Evolutionary conservation across 2,888 invertebrate genomes (phyloP).

Genomic region (Drosophila affinis): DNA sequence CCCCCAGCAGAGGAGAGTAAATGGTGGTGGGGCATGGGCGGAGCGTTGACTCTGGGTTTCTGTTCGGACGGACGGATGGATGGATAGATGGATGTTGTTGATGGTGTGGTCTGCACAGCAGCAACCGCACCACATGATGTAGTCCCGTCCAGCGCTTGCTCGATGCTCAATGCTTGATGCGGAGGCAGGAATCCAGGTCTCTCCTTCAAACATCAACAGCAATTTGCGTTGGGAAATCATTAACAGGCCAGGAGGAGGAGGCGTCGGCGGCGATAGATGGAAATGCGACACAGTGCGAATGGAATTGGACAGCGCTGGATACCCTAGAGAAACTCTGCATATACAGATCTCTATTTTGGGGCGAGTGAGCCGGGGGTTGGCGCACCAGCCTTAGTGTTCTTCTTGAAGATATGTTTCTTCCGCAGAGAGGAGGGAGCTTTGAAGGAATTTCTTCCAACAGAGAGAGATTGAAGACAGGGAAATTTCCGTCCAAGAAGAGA

Average conservation of each 20-base stretch:
- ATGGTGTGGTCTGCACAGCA: not conserved
- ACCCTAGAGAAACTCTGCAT: not conserved
- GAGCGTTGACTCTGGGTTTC: slow-evolving; percentile 21
- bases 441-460: too few relatives aligned
- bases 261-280: not conserved
- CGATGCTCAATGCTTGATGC: slow-evolving; percentile 26
- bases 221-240: slow-evolving; percentile 70
- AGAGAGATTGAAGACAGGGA: too few relatives aligned
- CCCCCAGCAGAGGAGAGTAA: slow-evolving; percentile 7
- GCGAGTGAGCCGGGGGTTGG: too few relatives aligned
- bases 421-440: too few relatives aligned
- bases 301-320: not conserved
- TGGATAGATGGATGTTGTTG: slow-evolving; percentile 1
- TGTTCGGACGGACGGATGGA: slow-evolving; percentile 3
- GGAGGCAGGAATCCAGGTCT: slow-evolving; percentile 41
- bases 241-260: slow-evolving; percentile 19
- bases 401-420: too few relatives aligned
- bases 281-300: not conserved
- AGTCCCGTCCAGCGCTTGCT: slow-evolving; percentile 16
- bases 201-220: slow-evolving; percentile 47
- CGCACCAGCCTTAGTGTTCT: too few relatives aligned
- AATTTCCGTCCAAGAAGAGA: too few relatives aligned
- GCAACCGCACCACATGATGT: slow-evolving; percentile 12
- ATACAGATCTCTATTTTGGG: too few relatives aligned
- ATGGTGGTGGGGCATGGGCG: not conserved